Evolutionary conservation across 2,888 invertebrate species (phyloP).

Genomic region (Tipula vernalis): DNA sequence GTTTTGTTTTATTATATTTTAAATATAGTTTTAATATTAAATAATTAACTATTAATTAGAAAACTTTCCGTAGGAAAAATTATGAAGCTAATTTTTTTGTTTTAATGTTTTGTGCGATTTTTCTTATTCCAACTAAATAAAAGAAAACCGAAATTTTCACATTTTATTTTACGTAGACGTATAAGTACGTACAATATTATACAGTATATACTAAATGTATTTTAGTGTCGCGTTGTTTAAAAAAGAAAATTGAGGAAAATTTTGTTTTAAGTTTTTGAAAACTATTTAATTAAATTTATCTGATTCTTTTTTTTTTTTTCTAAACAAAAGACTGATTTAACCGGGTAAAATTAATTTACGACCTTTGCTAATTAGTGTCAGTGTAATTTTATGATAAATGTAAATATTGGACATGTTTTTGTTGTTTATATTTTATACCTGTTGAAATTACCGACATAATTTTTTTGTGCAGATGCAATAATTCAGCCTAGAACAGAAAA

Average conservation of each 20-base stretch:
- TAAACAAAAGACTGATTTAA: not conserved
- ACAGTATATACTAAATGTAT: not conserved
- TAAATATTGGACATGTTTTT: not conserved
- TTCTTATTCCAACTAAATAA: not conserved
- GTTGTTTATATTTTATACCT: not conserved
- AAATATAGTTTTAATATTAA: not conserved
- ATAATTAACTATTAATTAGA: not conserved
- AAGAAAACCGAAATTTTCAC: not conserved
- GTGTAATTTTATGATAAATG: not conserved
- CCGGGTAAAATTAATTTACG: not conserved
- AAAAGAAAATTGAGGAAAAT: not conserved
- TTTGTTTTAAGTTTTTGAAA: not conserved
- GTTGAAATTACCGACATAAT: not conserved
- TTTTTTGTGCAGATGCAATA: not conserved
- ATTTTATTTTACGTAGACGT: not conserved
- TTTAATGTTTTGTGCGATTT: not conserved
- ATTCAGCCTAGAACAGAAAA: constrained; percentile 4
- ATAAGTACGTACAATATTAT: not conserved
- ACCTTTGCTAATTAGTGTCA: not conserved
- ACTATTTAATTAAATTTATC: not conserved
- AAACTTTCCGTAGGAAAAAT: constrained; percentile 10
- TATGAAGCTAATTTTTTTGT: not conserved
- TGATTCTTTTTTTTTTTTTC: not conserved
- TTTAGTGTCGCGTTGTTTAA: not conserved
- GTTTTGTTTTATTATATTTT: not conserved